Evolutionary conservation across 2,888 invertebrate genomes (phyloP), one percentile per base, ranked within the genome.

Genomic region (Acronicta psi): DNA sequence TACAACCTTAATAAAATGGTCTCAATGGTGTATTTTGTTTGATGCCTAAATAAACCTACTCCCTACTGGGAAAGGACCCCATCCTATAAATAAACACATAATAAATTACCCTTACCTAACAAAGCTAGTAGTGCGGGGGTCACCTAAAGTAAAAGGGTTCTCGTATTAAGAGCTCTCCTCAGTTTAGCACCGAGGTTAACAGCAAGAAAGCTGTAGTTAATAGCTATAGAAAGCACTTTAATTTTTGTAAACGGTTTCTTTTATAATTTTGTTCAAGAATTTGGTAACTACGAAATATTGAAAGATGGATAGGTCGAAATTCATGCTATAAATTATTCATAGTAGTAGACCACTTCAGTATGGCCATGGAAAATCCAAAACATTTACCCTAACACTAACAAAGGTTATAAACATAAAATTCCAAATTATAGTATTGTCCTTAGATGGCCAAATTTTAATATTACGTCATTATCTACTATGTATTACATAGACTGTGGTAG

Each of bases 111-210:
- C 43, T 57, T 42, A 58, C 45, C 42, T 62, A 70, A 69, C 66
- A 70, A 73, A 70, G 63, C 49, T 56, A 54, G 63, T 60, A 65
- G 61, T 62, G 52, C 23, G 51, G 59, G 50, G 65, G 70, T 74
- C 57, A 77, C 71, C 72, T 66, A 67, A 75, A 73, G 78, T 73
- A 75, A 78, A 82, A 80, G 79, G 69, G 73, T 76, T 71, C 80
- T 80, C 56, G 64, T 71, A 77, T 74, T 69, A 80, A 84, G 78
- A 74, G 80, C 69, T 59, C 74, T 64, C 47, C 68, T 59, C 52
- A 59, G 69, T 70, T 65, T 68, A 69, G 49, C 65, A 68, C 71
- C 38, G 73, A 66, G 73, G 71, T 74, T 82, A 75, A 73, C 59
- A 63, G 60, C 42, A 78, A 76, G 77, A 63, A 75, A 75, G 71